Percentiles rank a stretch among this genome's conserved stretches.
These are phyloP conservation scores for Muntiacus reevesi DNA, from an alignment of 2,113 vertebrate genomes.

Conservation along the genomic window DNA sequence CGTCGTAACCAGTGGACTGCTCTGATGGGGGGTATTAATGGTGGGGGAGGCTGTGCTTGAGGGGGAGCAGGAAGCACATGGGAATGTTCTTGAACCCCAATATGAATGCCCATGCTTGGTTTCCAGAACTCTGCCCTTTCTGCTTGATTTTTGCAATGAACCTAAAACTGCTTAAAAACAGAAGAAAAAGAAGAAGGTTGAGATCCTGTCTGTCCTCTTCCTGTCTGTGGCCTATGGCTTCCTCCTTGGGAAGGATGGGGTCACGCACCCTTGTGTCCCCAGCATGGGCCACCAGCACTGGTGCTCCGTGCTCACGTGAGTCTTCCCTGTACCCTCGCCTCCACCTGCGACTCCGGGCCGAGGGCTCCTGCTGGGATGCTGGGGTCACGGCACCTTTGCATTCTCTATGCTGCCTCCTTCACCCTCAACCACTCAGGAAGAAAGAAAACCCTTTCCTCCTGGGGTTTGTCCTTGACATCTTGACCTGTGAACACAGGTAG, in stretches of 20 bases:
- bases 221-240: neutral
- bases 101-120: neutral
- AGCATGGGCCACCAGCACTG: neutral
- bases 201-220: neutral
- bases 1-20: accelerated
- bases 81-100: neutral
- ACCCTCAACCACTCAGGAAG: too few relatives aligned
- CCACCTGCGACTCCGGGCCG: accelerated
- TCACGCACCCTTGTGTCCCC: too few relatives aligned
- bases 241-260: neutral
- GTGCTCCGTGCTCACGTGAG: accelerated
- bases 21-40: accelerated
- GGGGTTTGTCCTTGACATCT: neutral
- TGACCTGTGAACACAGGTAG: neutral
- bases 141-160: neutral
- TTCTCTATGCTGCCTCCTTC: neutral
- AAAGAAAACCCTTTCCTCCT: neutral
- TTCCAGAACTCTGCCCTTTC: neutral
- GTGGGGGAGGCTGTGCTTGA: neutral
- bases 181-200: neutral
- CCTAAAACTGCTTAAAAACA: neutral
- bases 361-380: too few relatives aligned
- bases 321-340: neutral
- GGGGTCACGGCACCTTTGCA: too few relatives aligned
- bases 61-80: neutral